Base-by-base conservation (phyloP, 2,113 vertebrate genomes). In the Corydoras sp. region DNA sequence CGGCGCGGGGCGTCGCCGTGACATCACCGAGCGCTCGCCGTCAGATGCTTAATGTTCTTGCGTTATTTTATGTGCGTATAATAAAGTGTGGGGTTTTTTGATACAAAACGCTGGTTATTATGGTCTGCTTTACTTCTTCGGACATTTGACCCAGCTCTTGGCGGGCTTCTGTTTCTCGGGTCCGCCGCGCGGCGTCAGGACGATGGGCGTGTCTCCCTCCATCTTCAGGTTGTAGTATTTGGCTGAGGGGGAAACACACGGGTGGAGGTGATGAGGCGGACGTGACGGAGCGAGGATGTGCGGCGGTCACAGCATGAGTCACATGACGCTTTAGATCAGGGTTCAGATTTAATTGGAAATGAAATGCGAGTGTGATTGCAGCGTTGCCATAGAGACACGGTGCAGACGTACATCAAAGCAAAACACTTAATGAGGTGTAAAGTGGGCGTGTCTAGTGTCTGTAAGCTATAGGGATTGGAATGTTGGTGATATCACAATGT, bases 101-200 rank as follows among this genome's bases (percentile, higher is more conserved):
- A 55, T 66, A 50, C 18, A 71, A 74, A 53, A 82, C 81, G 76
- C 31, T 73, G 30, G 0, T 59, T 69, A 56, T 65, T 56, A 31
- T 11, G 9, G 8, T 0, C 10, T 51, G 4, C n/a, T 15, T 0
- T 12, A 43, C 13, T 14, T 70, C 15, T 88, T 85, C 65, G 89
- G 87, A 65, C 97, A 99, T 76, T 89, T 94, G 81, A 95, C 93
- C 89, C 94, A 89, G 77, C 84, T 82, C 49, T 86, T 92, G 76
- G 91, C 82, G 7, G 91, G 79, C 1, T 89, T 92, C 50, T 76
- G 76, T 81, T 88, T 88, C 76, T 89, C 90, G 15, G 68, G 56
- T 0, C 87, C 89, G n/a, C 81, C 84, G 0, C 83, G 30, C 2
- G 93, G 86, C 10, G 77, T 32, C 3, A 79, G 29, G 4, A 89